These are phyloP conservation scores for Todiramphus saurophagus DNA, from an alignment of 2,113 vertebrate species.

Conservation along the genomic window DNA sequence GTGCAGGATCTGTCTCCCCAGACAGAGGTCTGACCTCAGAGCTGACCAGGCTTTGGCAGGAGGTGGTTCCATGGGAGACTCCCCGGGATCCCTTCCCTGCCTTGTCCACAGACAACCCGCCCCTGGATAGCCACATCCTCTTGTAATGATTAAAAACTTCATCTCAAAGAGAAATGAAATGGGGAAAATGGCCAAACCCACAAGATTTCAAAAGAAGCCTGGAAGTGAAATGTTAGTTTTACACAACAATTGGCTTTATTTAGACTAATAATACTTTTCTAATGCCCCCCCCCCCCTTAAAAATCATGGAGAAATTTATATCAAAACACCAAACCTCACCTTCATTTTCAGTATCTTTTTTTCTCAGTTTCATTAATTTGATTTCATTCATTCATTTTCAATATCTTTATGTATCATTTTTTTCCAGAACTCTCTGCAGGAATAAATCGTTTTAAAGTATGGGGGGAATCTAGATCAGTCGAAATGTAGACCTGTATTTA, in stretches of 20 bases:
- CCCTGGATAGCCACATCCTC: neutral
- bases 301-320: neutral
- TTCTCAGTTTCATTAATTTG: too few relatives aligned
- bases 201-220: neutral
- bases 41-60: too few relatives aligned
- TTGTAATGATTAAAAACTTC: neutral
- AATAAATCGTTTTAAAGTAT: neutral
- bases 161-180: neutral
- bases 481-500: neutral
- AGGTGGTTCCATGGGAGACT: neutral
- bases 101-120: fast-evolving
- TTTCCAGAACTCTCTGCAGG: neutral
- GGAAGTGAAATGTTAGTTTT: neutral
- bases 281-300: too few relatives aligned
- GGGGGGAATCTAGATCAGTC: too few relatives aligned
- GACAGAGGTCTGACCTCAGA: neutral
- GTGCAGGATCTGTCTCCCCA: neutral
- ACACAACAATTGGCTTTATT: neutral
- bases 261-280: neutral
- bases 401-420: neutral
- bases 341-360: neutral
- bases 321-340: neutral
- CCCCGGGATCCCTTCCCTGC: neutral
- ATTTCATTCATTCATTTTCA: too few relatives aligned
- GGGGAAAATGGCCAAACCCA: neutral